Evolutionary conservation across 2,113 vertebrate species (phyloP).

Genomic region (Speoplatyrhinus poulsoni): DNA sequence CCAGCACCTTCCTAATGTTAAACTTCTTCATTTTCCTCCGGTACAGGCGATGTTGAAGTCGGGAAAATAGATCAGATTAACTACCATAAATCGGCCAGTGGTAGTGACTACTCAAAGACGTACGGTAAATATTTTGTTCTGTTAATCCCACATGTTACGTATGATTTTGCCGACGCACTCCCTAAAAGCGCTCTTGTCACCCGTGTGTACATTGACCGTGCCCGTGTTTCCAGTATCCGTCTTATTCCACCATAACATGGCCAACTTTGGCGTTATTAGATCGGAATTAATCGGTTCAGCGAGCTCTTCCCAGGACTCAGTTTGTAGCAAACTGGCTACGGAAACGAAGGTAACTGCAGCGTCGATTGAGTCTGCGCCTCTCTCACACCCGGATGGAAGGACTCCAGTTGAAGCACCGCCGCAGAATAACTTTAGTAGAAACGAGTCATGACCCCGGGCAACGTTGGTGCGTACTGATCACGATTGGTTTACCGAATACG

Average conservation of each 20-base stretch:
- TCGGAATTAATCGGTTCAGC: constrained; percentile 48
- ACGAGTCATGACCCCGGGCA: no score
- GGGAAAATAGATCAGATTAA: constrained; percentile 39
- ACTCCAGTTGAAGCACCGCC: no score
- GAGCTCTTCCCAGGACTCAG: constrained; percentile 59
- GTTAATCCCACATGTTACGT: constrained; percentile 70
- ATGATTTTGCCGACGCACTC: constrained; percentile 57
- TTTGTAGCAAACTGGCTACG: constrained; percentile 64
- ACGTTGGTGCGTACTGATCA: no score
- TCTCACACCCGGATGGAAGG: constrained; percentile 62
- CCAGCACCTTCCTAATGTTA: constrained; percentile 98
- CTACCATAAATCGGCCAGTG: constrained; percentile 53
- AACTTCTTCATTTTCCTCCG: constrained; percentile 93
- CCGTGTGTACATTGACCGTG: constrained; percentile 23
- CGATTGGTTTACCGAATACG: no score
- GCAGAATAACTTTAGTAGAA: no score
- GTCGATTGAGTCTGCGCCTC: constrained; percentile 71
- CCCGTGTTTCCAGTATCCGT: constrained; percentile 14
- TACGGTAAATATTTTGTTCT: constrained; percentile 61
- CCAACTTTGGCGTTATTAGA: constrained; percentile 47
- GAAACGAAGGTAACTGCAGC: constrained; percentile 72
- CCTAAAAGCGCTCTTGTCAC: constrained; percentile 35
- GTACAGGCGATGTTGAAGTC: constrained; percentile 28
- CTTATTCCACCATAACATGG: constrained; percentile 58
- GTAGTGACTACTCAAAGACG: constrained; percentile 62